Base-by-base conservation (phyloP, 2,888 invertebrate genomes). In the Chrysolina oricalcia region DNA sequence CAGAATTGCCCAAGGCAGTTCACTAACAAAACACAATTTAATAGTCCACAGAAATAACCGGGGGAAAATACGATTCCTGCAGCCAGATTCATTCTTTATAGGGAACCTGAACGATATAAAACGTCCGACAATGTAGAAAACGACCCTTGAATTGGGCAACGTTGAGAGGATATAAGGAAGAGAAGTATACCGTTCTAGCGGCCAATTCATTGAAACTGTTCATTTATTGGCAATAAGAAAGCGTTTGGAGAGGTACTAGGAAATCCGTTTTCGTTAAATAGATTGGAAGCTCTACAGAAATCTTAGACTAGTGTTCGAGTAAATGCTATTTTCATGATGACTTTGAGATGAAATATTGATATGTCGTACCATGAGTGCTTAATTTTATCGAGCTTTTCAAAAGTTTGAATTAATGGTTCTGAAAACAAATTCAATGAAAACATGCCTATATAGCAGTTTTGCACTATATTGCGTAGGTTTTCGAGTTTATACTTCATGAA, bases 41-140 rank as follows among this genome's bases (percentile, higher is more conserved):
- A 21, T 53, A 21, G 19, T 53, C 53, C 5, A 19, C 53, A 53
- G 19, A 53, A 8, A 5, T 21, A 53, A 53, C 21, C 21, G 1
- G 15, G 19, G 11, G 11, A 11, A 21, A 53, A 53, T 10, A 53
- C 17, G 19, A 53, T 53, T 21, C 5, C 53, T 13, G 21, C 9
- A 53, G 15, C 53, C 21, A 53, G 53, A 53, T 53, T 53, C 11
- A 53, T 53, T 53, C 53, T 53, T 21, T 53, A 53, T 10, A 4
- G 21, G 11, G 53, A 11, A 21, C 19, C 19, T 21, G 53, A 21
- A 21, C 53, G 15, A 53, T 53, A 53, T 53, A 23, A 53, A 53
- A 21, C 53, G 11, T 21, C 13, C 53, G 53, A 21, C 21, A 13
- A 23, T 53, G 21, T 10, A 13, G 53, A 23, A 53, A 53, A 53